phyloP scores from a whole-genome alignment of 1,140 invertebrate species.

The Drosophila bocki region DNA sequence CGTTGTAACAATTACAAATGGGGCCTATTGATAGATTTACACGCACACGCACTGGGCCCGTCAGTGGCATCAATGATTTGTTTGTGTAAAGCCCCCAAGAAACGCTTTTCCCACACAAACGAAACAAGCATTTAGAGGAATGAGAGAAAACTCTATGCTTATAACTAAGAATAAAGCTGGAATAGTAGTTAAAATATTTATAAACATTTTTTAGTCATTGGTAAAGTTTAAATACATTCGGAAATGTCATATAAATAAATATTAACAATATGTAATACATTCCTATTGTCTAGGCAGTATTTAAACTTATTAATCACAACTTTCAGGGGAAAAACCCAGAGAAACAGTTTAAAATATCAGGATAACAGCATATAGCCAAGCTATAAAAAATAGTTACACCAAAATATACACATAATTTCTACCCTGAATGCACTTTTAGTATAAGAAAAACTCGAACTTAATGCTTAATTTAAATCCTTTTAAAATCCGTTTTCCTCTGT shows the following conservation, averaged over 20 bases:
- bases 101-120: slow-evolving; percentile 16
- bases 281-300: neutral
- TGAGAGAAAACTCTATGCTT: neutral
- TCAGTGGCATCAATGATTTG: slow-evolving; percentile 56
- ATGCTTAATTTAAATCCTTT: neutral
- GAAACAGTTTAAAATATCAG: neutral
- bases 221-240: neutral
- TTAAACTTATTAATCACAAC: neutral
- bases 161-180: too few relatives aligned
- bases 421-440: neutral
- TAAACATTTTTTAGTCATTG: neutral
- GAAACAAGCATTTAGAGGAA: slow-evolving; percentile 2
- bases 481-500: neutral
- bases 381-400: neutral
- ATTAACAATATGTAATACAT: neutral
- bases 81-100: slow-evolving; percentile 36
- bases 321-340: neutral
- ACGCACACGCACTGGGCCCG: slow-evolving; percentile 34
- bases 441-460: neutral
- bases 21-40: slow-evolving; percentile 69
- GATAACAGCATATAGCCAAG: too few relatives aligned
- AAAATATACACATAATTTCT: neutral
- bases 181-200: neutral
- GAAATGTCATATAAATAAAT: neutral
- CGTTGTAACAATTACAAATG: slow-evolving; percentile 65